phyloP scores from a whole-genome alignment of 2,797 vertebrate species.

The Danio albolineatus region DNA sequence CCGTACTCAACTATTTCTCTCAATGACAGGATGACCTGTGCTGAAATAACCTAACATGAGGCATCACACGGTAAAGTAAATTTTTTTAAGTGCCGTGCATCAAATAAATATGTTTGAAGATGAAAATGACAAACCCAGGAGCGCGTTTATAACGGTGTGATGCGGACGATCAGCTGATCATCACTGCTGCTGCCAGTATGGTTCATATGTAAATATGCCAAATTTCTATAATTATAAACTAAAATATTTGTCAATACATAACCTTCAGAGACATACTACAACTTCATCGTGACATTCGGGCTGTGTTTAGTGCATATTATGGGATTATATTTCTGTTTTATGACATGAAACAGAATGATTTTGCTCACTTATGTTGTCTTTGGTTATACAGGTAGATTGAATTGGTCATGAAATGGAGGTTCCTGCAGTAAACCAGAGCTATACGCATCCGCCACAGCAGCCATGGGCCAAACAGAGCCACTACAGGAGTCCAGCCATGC shows the following conservation, averaged over 20 bases:
- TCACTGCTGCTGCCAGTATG: not conserved
- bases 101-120: not conserved
- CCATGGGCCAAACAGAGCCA: slow-evolving; percentile 6
- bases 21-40: not conserved
- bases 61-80: not conserved
- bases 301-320: not conserved
- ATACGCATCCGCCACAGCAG: not conserved
- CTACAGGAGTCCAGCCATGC: not conserved
- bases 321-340: not conserved
- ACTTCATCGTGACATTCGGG: not conserved
- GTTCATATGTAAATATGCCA: not conserved
- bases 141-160: not conserved
- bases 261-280: not conserved
- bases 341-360: not conserved
- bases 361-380: not conserved
- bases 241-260: not conserved
- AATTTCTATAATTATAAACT: not conserved
- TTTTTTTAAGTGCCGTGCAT: slow-evolving; percentile 2
- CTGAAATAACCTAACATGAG: not conserved
- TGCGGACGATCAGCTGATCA: slow-evolving; percentile 8
- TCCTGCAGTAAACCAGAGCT: slow-evolving; percentile 15
- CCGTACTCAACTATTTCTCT: not conserved
- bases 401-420: slow-evolving; percentile 22
- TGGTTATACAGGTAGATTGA: slow-evolving; percentile 9
- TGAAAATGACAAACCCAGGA: not conserved